A percentile compares a stretch with the other conserved stretches of the same genome.
Evolutionary conservation across 2,113 vertebrate species (phyloP).

Genomic region (Rousettus leschenaultii): DNA sequence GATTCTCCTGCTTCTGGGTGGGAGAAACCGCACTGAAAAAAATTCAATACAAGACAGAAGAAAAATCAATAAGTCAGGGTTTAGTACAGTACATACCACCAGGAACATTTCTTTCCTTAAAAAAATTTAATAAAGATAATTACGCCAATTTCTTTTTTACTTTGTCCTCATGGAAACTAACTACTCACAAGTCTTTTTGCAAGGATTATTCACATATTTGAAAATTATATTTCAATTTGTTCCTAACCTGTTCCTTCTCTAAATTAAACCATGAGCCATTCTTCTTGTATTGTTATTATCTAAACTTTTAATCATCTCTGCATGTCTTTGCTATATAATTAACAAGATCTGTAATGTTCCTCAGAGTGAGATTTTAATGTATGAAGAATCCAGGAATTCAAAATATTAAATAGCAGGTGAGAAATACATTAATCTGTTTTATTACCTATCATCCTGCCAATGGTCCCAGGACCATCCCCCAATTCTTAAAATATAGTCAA

Average conservation of each 20-base stretch:
- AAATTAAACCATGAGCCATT: not conserved
- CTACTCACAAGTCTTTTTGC: not conserved
- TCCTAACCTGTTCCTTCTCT: not conserved
- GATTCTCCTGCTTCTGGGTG: not conserved
- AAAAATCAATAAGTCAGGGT: slow-evolving; percentile 1
- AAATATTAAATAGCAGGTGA: not conserved
- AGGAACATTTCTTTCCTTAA: not conserved
- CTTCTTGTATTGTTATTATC: not conserved
- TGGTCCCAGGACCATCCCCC: not conserved
- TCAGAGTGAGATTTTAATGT: not conserved
- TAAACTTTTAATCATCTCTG: not conserved
- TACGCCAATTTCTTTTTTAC: not conserved
- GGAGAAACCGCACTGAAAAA: not conserved
- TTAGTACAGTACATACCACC: not conserved
- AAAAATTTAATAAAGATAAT: slow-evolving; percentile 3
- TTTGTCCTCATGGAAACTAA: not conserved
- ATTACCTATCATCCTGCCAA: not conserved
- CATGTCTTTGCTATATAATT: not conserved
- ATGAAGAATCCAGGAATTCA: not conserved
- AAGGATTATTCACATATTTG: not conserved
- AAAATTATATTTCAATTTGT: slow-evolving; percentile 8
- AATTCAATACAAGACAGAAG: not conserved
- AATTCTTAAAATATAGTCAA: slow-evolving; percentile 20
- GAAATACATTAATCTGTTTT: not conserved
- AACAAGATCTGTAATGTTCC: not conserved